Percentiles rank a stretch among this genome's conserved stretches.
These are phyloP conservation scores for Fukomys damarensis DNA, from an alignment of 2,113 vertebrate genomes.

Conservation along the genomic window DNA sequence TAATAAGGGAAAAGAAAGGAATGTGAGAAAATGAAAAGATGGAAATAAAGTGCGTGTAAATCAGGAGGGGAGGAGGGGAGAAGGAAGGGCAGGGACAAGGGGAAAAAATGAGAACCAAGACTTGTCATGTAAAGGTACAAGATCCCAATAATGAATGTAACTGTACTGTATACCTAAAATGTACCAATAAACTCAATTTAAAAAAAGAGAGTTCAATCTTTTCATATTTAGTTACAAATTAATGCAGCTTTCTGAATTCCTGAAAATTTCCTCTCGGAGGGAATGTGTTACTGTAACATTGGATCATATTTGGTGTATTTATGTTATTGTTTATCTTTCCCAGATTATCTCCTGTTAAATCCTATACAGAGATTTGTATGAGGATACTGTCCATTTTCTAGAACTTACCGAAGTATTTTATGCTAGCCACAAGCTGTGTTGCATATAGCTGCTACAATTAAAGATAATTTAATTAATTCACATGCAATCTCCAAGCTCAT, in stretches of 20 bases:
- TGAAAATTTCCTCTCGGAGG: not conserved
- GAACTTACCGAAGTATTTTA: slow-evolving; percentile 55
- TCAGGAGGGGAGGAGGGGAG: no score
- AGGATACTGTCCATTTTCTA: slow-evolving; percentile 45
- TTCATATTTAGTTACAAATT: not conserved
- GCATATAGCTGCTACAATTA: slow-evolving; percentile 35
- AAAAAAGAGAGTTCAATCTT: not conserved
- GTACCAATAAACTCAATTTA: no score
- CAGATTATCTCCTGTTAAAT: not conserved
- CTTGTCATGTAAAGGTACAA: no score
- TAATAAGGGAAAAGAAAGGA: no score
- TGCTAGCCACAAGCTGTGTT: slow-evolving; percentile 38
- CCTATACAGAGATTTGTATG: not conserved
- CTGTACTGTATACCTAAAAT: no score
- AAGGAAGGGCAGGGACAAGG: no score
- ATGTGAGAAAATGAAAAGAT: no score
- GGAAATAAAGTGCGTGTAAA: no score
- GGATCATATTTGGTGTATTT: not conserved
- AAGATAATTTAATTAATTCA: slow-evolving; percentile 71
- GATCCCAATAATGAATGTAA: no score
- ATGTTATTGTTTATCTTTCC: not conserved
- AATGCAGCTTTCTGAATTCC: not conserved
- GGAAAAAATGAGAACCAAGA: no score
- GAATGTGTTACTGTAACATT: not conserved
- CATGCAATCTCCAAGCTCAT: slow-evolving; percentile 34